Conservation (phyloP, 2,888 invertebrate genomes). For the Dynastes tityus region DNA sequence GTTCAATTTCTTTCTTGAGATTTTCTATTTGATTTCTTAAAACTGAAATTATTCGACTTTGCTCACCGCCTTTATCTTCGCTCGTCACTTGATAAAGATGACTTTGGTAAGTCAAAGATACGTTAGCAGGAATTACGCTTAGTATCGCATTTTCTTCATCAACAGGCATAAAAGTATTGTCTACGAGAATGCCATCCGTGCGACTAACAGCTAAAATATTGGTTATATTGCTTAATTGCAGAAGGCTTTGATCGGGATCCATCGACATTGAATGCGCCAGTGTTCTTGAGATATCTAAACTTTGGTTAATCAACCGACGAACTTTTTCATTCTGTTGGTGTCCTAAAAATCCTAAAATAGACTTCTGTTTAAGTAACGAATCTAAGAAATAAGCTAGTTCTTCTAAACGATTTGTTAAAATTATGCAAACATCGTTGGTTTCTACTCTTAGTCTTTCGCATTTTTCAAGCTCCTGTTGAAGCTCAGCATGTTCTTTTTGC, state of each 20-base stretch:
- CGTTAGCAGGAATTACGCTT: constrained; percentile 55
- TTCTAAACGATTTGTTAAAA: constrained; percentile 76
- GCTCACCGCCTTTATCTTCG: constrained; percentile 53
- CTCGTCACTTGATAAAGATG: constrained; percentile 58
- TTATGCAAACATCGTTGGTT: constrained; percentile 69
- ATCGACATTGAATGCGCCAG: constrained; percentile 69
- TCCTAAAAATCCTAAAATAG: constrained; percentile 73
- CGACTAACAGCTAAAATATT: constrained; percentile 67
- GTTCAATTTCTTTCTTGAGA: constrained; percentile 66
- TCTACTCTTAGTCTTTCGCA: constrained; percentile 68
- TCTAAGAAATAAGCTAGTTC: constrained; percentile 79
- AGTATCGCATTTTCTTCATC: constrained; percentile 53
- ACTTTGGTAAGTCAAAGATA: constrained; percentile 65
- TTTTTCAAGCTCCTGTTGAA: constrained; percentile 65
- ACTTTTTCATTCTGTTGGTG: constrained; percentile 72
- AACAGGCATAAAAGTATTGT: constrained; percentile 58
- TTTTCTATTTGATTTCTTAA: constrained; percentile 67
- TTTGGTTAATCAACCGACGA: constrained; percentile 73
- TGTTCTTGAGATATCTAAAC: constrained; percentile 73
- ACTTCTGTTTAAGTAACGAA: constrained; percentile 77
- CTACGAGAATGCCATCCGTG: constrained; percentile 63
- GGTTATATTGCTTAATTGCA: constrained; percentile 71
- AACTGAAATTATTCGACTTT: constrained; percentile 61
- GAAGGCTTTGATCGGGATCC: constrained; percentile 71
- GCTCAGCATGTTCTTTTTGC: constrained; percentile 59